These are phyloP conservation scores for Pseudococcus longispinus DNA, from an alignment of 2,888 invertebrate genomes.

Conservation along the genomic window DNA sequence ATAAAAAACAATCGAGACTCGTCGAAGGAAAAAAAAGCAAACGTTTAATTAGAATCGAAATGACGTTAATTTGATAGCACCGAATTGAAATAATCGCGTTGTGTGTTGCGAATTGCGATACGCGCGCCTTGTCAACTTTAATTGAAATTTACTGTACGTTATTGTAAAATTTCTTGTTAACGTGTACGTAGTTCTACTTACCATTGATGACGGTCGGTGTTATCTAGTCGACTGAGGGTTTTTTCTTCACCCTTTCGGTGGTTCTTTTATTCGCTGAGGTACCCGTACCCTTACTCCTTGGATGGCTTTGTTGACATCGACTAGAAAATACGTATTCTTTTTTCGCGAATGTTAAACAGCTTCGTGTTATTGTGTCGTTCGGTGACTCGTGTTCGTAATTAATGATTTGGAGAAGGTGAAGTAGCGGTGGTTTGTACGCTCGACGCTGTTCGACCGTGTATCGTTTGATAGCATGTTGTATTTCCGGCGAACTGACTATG, in stretches of 20 bases:
- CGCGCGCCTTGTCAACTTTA: neutral
- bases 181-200: neutral
- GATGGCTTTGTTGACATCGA: neutral
- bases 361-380: neutral
- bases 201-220: neutral
- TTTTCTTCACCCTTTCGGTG: neutral
- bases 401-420: neutral
- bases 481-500: slow-evolving; percentile 2
- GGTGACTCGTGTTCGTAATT: neutral
- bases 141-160: slow-evolving; percentile 24
- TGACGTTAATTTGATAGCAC: slow-evolving; percentile 18
- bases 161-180: neutral
- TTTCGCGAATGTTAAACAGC: neutral
- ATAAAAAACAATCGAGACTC: neutral
- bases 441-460: neutral
- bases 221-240: neutral
- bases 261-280: neutral
- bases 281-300: neutral
- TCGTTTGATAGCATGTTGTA: neutral
- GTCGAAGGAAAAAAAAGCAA: no score
- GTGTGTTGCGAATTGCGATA: slow-evolving; percentile 2
- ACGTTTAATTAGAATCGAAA: slow-evolving; percentile 33
- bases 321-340: neutral
- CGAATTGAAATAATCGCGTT: neutral
- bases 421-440: neutral